phyloP scores from a whole-genome alignment of 2,797 vertebrate genomes.

The Galaxias olidus region DNA sequence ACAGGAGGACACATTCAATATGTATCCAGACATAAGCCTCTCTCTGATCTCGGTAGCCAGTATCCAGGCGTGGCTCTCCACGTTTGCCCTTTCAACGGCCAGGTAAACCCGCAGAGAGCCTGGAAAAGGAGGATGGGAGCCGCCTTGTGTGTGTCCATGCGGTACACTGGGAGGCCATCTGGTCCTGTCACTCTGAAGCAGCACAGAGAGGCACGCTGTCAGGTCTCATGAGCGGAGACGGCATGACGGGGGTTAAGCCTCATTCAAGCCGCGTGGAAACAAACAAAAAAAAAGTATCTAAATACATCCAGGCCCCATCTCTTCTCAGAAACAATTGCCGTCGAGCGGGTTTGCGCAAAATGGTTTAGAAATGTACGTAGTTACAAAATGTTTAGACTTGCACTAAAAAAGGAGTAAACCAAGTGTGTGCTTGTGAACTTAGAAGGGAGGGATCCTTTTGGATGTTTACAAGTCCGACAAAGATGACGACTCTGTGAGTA shows the following conservation, averaged over 20 bases:
- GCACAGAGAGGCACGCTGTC: constrained; percentile 17
- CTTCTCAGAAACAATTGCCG: too few relatives aligned
- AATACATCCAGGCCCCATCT: too few relatives aligned
- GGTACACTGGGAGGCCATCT: constrained; percentile 67
- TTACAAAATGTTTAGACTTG: background rate
- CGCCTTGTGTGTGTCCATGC: constrained; percentile 41
- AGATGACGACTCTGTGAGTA: constrained; percentile 18
- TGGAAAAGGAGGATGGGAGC: constrained; percentile 33
- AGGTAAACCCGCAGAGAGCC: constrained; percentile 44
- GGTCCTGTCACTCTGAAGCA: constrained; percentile 50
- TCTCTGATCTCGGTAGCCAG: constrained; percentile 25
- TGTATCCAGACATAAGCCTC: constrained; percentile 20
- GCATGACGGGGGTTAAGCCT: constrained; percentile 3
- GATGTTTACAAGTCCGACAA: constrained; percentile 24
- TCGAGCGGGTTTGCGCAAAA: too few relatives aligned
- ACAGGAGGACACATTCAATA: constrained; percentile 25
- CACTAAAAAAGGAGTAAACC: too few relatives aligned
- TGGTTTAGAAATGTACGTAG: background rate
- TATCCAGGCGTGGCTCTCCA: background rate
- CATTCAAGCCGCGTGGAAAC: background rate
- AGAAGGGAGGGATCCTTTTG: background rate
- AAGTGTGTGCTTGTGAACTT: background rate
- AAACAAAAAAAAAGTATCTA: too few relatives aligned
- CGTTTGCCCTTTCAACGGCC: constrained; percentile 25
- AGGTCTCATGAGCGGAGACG: constrained; percentile 17